Evolutionary conservation across 37 sponge, comb jelly and placozoan species (phyloP), one percentile per base, ranked within the genome.

Genomic region (Amphimedon queenslandica): DNA sequence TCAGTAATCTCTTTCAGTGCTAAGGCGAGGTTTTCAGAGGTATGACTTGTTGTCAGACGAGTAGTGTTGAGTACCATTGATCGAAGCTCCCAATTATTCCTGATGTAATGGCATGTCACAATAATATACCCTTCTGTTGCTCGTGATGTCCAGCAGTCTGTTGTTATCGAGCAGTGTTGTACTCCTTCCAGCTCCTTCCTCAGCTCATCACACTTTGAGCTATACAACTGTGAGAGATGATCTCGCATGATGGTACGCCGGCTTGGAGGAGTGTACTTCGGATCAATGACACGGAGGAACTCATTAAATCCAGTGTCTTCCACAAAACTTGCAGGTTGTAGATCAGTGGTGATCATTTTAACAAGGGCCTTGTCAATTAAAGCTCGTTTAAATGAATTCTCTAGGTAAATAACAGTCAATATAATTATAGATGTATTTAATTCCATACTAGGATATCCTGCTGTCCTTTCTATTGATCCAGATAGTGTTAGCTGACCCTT

Each of bases 181-280:
- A 47, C 53, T 47, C 13, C 53, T 13, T 47, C 13, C 13, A 47
- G 53, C 53, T 47, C 13, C 13, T 47, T 8, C 13, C 13, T 18
- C 13, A 47, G 13, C 53, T 47, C 53, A 8, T 47, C 13, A 8
- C 13, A 18, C 13, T 47, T 47, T 47, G 53, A 47, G 8, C 13
- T 13, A 47, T 47, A 47, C 53, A 47, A 18, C 13, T 18, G 8
- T 47, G 53, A 13, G 13, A 47, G 13, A 18, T 13, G 53, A 47
- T 47, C 53, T 47, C 53, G 53, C 53, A 47, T 47, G 53, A 47
- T 47, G 53, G 53, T 47, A 47, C 53, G 53, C 13, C 53, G 53
- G 53, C 53, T 47, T 47, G 53, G 53, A 18, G 13, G 13, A 18
- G 53, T 47, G 53, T 47, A 47, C 53, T 47, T 47, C 13, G 53